Evolutionary conservation across 2,113 vertebrate species (phyloP).

Genomic region (Camelus bactrianus): DNA sequence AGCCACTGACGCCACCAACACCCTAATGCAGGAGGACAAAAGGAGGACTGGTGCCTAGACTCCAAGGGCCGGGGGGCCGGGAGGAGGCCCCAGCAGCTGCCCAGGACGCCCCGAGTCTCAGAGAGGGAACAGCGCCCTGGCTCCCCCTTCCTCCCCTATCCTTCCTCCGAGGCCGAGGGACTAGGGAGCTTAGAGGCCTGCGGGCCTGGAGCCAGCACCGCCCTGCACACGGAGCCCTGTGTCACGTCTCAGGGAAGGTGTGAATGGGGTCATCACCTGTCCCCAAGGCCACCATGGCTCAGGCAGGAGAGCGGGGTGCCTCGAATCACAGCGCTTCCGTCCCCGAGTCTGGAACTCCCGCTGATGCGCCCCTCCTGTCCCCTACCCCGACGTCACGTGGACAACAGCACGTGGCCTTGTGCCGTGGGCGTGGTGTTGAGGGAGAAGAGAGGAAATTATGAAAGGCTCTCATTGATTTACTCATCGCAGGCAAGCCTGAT

Average conservation of each 20-base stretch:
- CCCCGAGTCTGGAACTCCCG: fast-evolving
- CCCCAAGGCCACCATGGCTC: neutral
- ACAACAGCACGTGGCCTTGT: neutral
- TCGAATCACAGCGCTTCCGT: neutral
- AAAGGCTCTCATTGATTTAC: neutral
- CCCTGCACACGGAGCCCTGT: neutral
- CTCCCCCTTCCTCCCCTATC: fast-evolving
- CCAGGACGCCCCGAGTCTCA: neutral
- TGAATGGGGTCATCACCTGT: fast-evolving
- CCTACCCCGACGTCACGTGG: neutral
- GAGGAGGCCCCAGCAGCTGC: neutral
- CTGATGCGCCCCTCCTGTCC: fast-evolving
- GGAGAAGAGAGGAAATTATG: neutral
- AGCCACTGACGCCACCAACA: fast-evolving
- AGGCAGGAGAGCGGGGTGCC: neutral
- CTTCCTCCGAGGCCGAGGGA: neutral
- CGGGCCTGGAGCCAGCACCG: fast-evolving
- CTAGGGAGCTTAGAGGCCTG: no score
- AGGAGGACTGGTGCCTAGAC: fast-evolving
- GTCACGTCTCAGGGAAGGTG: fast-evolving
- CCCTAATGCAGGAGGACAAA: neutral
- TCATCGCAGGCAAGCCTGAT: neutral
- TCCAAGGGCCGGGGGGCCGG: no score
- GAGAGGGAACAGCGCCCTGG: fast-evolving
- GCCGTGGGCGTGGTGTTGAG: neutral